Evolutionary conservation across 2,113 vertebrate genomes (phyloP), one percentile per base, ranked within the genome.

Genomic region (Leucoraja erinaceus): DNA sequence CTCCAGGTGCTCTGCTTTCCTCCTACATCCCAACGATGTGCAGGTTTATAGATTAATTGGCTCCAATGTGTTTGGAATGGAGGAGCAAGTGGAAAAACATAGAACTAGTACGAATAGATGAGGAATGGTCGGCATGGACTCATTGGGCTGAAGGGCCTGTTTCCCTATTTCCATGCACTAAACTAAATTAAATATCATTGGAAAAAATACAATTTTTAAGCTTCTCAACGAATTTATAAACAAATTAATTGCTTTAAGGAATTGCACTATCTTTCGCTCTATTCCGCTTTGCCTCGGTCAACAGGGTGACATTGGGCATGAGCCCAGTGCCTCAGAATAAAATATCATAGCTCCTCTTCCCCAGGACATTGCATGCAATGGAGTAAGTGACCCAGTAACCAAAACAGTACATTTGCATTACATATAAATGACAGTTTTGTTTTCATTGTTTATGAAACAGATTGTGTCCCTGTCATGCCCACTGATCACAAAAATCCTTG

Each of bases 401-500:
- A 77, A 77, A 14, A 31, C n/a, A 33, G n/a, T 77, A 16, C n/a
- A 33, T 4, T 12, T 77, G 10, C n/a, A 76, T 77, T 77, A 77
- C 10, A 77, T 33, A 22, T 77, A 77, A 77, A 77, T 77, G 7
- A 33, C 33, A 77, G 8, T 77, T 76, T 77, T 77, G 75, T 77
- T 77, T 31, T 77, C 75, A 77, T 77, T 77, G 75, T 77, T 77
- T 77, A 33, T 77, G 75, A 75, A 75, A 33, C n/a, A 77, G n/a
- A 77, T 77, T 77, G 75, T 31, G 74, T 75, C 18, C 74, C 74
- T n/a, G 74, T 75, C 6, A 10, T 75, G 75, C 75, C 75, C 75
- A 77, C 31, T 14, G n/a, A 4, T 77, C 75, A 33, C 33, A 31
- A 12, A 77, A 77, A 33, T 2, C 9, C 33, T 77, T 77, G 75